Base-by-base conservation (phyloP, 2,113 vertebrate genomes). In the Eonycteris spelaea region DNA sequence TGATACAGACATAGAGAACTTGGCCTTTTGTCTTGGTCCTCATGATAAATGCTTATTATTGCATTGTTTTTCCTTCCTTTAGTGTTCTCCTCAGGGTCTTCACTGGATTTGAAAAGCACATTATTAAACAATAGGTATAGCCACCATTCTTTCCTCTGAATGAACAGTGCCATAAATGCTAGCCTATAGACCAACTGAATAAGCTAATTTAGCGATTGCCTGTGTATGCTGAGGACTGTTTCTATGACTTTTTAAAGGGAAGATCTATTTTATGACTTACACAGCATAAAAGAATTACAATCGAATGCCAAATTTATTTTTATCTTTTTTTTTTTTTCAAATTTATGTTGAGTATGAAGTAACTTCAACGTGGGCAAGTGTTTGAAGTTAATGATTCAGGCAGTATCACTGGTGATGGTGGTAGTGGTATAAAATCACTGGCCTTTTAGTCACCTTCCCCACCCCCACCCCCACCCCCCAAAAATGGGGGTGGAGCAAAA, bases 131-230 rank as follows among this genome's bases (percentile, higher is more conserved):
- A 86, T 55, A 71, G 83, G 63, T 45, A 61, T 7, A 80, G 55
- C 38, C 59, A 79, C 61, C 65, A 65, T 95, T 96, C 94, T 96
- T 67, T 73, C 67, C 61, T 71, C 5, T 53, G 59, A 75, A 93
- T 97, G 86, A 95, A 95, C 55, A 79, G 51, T 65, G 80, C 83
- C 85, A 84, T 97, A 93, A 97, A 93, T 19, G 4, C 80, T 68
- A 63, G 63, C 87, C 87, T 22, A 38, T 15, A 85, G 74, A 73
- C 38, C 79, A 84, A 67, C 48, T 84, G 92, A 95, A 86, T 74
- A 94, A 97, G 79, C 82, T 84, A 95, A 86, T 86, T 93, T 75
- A 94, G 78, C 86, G 70, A 80, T 57, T 88, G 94, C 53, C 65
- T 75, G 15, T 90, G 84, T 91, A 55, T 78, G 73, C 63, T 45